phyloP scores from a whole-genome alignment of 2,113 vertebrate genomes.

The Halcyon senegalensis region DNA sequence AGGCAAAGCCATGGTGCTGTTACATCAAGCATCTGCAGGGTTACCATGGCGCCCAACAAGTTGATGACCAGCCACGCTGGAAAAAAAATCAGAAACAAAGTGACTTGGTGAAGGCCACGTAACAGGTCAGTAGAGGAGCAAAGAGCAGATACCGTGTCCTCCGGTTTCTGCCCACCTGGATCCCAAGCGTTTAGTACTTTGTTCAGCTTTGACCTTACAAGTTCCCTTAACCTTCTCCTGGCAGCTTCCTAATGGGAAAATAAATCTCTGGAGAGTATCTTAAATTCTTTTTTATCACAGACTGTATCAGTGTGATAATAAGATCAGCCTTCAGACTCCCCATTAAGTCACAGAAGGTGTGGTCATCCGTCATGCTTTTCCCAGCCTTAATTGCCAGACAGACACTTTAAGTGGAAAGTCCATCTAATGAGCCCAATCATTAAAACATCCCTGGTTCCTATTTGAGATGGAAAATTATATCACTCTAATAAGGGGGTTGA shows the following conservation, averaged over 20 bases:
- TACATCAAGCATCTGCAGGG: background rate
- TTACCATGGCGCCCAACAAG: background rate
- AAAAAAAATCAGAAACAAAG: background rate
- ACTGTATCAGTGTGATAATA: slow-evolving; percentile 80
- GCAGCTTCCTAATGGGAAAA: slow-evolving; percentile 80
- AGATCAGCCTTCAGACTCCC: slow-evolving; percentile 82
- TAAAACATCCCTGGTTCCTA: slow-evolving; percentile 80
- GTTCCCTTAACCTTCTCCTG: slow-evolving; percentile 81
- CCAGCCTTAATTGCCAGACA: slow-evolving; percentile 81
- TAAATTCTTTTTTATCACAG: slow-evolving; percentile 82
- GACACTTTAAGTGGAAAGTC: slow-evolving; percentile 83
- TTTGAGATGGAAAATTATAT: slow-evolving; percentile 77
- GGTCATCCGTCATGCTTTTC: slow-evolving; percentile 81
- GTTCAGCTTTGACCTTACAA: slow-evolving; percentile 78
- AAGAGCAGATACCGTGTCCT: background rate
- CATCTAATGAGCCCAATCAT: slow-evolving; percentile 82
- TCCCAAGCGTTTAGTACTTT: slow-evolving; percentile 70
- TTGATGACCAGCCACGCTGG: background rate
- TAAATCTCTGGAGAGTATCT: slow-evolving; percentile 83
- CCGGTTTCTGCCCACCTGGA: background rate
- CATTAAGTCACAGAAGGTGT: slow-evolving; percentile 83
- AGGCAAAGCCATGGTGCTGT: background rate
- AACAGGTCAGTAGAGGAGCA: background rate
- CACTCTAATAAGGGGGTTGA: slow-evolving; percentile 78
- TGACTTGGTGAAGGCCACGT: background rate